Evolutionary conservation across 2,797 vertebrate species (phyloP).

Genomic region (Sebastes jordani): DNA sequence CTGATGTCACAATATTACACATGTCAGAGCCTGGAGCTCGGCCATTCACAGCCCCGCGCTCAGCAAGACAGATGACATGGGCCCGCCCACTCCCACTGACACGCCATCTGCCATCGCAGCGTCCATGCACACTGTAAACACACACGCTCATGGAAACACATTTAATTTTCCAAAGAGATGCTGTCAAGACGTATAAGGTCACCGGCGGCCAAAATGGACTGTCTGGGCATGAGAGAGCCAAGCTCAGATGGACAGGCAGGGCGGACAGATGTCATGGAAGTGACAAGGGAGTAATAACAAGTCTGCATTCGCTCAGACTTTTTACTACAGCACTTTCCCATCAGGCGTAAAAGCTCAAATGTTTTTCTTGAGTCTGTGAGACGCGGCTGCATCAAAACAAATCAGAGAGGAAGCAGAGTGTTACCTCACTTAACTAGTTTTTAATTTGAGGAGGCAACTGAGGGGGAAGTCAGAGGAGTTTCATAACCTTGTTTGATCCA

Average conservation of each 20-base stretch:
- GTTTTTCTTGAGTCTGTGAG: neutral
- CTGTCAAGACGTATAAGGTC: conserved; percentile 59
- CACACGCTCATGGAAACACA: conserved; percentile 42
- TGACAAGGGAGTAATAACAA: conserved; percentile 44
- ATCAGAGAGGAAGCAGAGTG: neutral
- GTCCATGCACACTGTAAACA: conserved; percentile 47
- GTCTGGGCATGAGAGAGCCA: conserved; percentile 3
- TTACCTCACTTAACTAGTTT: neutral
- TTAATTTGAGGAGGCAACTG: neutral
- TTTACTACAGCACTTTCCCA: conserved; percentile 10
- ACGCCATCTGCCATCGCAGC: conserved; percentile 74
- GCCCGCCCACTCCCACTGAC: conserved; percentile 67
- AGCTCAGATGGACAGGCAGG: conserved; percentile 34
- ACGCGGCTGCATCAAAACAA: neutral
- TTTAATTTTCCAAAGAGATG: conserved; percentile 54
- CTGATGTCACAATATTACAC: conserved; percentile 58
- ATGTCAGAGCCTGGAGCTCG: conserved; percentile 54
- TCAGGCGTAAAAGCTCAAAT: neutral
- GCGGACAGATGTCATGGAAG: conserved; percentile 42
- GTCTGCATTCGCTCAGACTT: conserved; percentile 41
- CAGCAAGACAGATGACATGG: conserved; percentile 66
- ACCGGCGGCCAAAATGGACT: conserved; percentile 29
- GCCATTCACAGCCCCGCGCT: conserved; percentile 62
- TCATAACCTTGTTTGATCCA: neutral
- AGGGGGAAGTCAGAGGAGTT: neutral